Percentiles rank a stretch among this genome's conserved stretches.
These are phyloP conservation scores for Crematogaster levior DNA, from an alignment of 2,888 invertebrate genomes.

Conservation along the genomic window DNA sequence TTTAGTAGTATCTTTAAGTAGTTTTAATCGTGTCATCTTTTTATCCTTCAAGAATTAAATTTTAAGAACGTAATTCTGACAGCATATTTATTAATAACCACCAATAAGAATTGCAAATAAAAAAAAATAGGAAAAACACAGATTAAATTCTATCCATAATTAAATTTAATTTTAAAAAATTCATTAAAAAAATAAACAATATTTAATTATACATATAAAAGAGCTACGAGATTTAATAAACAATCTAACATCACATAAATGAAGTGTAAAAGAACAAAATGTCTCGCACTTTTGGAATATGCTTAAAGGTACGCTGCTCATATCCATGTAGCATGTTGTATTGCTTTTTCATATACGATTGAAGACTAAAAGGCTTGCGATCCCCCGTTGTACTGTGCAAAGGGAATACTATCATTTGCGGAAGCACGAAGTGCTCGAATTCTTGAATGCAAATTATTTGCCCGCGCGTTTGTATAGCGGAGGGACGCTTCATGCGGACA, in stretches of 20 bases:
- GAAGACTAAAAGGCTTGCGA: constrained; percentile 86
- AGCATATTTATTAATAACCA: constrained; percentile 15
- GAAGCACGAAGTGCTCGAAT: constrained; percentile 93
- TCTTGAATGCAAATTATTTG: constrained; percentile 94
- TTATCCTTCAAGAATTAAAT: neutral
- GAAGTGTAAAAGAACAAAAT: neutral
- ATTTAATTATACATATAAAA: neutral
- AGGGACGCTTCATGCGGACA: constrained; percentile 91
- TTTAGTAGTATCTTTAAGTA: neutral
- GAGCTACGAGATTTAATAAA: neutral
- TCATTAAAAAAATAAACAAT: neutral
- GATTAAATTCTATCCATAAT: neutral
- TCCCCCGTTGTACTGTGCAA: constrained; percentile 87
- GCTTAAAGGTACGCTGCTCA: constrained; percentile 91
- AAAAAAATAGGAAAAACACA: neutral
- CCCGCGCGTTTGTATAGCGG: constrained; percentile 93
- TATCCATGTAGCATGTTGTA: constrained; percentile 91
- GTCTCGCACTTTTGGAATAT: constrained; percentile 91
- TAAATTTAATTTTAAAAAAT: neutral
- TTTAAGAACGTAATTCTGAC: neutral
- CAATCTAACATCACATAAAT: neutral
- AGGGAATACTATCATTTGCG: constrained; percentile 91
- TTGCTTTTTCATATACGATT: constrained; percentile 90
- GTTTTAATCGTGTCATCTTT: neutral
- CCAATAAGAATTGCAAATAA: neutral